A percentile compares a stretch with the other conserved stretches of the same genome.
These are phyloP conservation scores for Turritopsis rubra DNA, from an alignment of 30 jellyfish, hydroid and myxozoan genomes.

Conservation along the genomic window DNA sequence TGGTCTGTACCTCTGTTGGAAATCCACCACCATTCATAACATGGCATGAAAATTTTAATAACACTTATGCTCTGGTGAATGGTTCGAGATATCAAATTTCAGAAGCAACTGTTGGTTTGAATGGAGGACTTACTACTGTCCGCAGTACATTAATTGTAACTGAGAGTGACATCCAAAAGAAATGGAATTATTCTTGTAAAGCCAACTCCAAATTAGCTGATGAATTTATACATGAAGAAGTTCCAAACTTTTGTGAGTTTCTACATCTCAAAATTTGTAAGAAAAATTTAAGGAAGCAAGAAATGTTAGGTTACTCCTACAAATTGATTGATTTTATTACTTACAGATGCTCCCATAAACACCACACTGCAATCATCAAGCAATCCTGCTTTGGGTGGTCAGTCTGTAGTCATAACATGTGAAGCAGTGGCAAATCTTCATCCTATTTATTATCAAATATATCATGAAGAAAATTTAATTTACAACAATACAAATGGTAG, in stretches of 20 bases:
- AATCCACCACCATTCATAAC: background rate
- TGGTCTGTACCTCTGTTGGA: background rate
- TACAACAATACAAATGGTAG: background rate
- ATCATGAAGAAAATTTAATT: background rate
- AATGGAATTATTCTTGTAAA: background rate
- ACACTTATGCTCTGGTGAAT: background rate
- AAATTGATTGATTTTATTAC: background rate
- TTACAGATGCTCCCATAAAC: slow-evolving; percentile 11
- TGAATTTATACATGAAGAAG: background rate
- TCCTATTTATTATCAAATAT: background rate
- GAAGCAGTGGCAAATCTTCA: background rate
- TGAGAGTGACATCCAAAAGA: background rate
- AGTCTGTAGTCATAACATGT: background rate
- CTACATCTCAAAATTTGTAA: background rate
- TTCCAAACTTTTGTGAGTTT: background rate
- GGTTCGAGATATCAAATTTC: background rate
- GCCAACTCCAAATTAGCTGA: background rate
- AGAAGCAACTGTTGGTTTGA: background rate
- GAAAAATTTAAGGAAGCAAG: background rate
- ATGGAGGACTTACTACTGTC: background rate
- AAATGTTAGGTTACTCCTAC: background rate
- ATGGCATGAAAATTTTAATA: background rate
- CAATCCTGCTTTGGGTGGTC: slow-evolving; percentile 11
- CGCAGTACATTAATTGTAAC: background rate
- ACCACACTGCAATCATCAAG: background rate